Base-by-base conservation (phyloP, 2,113 vertebrate species). In the Lampris incognitus region DNA sequence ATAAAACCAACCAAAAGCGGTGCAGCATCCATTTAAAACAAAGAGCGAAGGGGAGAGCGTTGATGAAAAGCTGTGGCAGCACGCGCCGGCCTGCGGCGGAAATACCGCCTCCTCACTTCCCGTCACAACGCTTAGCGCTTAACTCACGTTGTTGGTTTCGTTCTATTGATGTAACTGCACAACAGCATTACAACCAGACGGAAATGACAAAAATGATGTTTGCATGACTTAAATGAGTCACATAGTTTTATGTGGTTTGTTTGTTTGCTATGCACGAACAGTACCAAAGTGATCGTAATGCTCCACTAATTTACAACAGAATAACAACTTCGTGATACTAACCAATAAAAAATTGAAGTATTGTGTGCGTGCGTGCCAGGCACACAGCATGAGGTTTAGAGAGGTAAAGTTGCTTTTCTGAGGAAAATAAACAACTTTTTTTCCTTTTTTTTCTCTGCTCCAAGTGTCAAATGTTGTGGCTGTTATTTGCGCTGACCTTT, bases 401-500 rank as follows among this genome's bases (percentile, higher is more conserved):
- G 55, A 24, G 49, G 6, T 6, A 64, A 73, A 76, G 40, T 52
- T 54, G 60, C 46, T 24, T 24, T 74, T 54, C 59, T 55, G 54
- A 24, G 69, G 54, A 83, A 85, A 39, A 69, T 61, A 62, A 55
- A 63, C 50, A 39, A 66, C 48, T 66, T 6, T 7, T 75, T 63
- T 57, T 68, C 24, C 24, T 24, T 24, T 24, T 24, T 24, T 24
- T 24, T 24, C 24, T 24, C 49, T 41, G 42, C 72, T 68, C 9
- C 3, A 0, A 11, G 72, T 72, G 75, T 84, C 70, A 82, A 62
- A 78, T 70, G 60, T 42, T n/a, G 52, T 74, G 52, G 38, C 69
- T 71, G 69, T 86, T 83, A 85, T 73, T 74, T 72, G 63, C 49
- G 66, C 61, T 82, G 74, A 76, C 82, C 81, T 89, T 68, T 82